Percentiles rank a stretch among this genome's conserved stretches.
Evolutionary conservation across 2,888 invertebrate species (phyloP).

Genomic region (Scaptomyza flava): DNA sequence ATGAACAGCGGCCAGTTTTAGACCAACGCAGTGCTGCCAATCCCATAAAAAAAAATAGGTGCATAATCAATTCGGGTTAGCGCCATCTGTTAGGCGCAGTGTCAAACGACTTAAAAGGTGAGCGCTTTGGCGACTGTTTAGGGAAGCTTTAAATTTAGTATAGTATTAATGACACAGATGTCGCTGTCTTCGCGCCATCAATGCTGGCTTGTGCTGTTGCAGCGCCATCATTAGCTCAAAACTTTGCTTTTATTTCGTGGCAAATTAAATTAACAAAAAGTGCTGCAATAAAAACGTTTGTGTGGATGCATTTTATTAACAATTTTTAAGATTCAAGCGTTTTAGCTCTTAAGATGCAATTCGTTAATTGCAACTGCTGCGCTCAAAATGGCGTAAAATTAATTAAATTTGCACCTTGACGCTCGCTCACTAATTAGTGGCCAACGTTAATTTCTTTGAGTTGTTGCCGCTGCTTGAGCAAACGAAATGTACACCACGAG

Average conservation of each 20-base stretch:
- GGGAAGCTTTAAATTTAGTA: fast-evolving
- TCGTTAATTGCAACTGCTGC: slow-evolving; percentile 41
- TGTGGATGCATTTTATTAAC: not conserved
- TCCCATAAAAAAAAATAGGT: fast-evolving
- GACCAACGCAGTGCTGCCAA: slow-evolving; percentile 5
- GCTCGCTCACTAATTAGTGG: slow-evolving; percentile 72
- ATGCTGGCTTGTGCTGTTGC: not conserved
- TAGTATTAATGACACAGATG: not conserved
- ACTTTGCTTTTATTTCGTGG: not conserved
- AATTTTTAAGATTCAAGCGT: not conserved
- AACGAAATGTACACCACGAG: slow-evolving; percentile 34
- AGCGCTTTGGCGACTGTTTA: not conserved
- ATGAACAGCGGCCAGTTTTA: not conserved
- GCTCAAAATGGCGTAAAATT: slow-evolving; percentile 70
- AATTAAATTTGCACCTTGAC: slow-evolving; percentile 76
- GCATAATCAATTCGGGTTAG: not conserved
- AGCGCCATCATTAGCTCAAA: slow-evolving; percentile 13
- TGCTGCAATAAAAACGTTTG: no score
- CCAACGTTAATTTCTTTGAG: slow-evolving; percentile 68
- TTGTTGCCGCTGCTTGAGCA: slow-evolving; percentile 74
- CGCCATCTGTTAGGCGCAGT: slow-evolving; percentile 29
- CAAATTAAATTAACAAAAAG: not conserved
- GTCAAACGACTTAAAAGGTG: fast-evolving
- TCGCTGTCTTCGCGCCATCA: no score
- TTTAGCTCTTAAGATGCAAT: not conserved